phyloP scores from a whole-genome alignment of 2,113 vertebrate genomes.

The Lycocorax pyrrhopterus region DNA sequence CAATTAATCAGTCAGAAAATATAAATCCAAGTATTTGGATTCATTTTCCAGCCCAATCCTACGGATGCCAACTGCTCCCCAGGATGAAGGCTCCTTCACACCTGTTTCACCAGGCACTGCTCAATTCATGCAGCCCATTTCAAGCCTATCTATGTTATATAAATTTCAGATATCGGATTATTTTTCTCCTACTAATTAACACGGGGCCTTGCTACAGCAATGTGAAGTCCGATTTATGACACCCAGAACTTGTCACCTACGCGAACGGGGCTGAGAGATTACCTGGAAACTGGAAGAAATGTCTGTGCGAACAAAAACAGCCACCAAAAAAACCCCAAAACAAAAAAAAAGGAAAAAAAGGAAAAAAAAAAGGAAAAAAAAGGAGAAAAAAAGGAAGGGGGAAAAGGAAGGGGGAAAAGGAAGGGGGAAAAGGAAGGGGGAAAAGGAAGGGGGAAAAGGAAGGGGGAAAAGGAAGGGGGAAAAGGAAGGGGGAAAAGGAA shows the following conservation, averaged over 20 bases:
- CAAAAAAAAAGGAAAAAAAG: neutral
- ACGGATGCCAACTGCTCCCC: neutral
- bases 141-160: accelerated
- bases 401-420: too few relatives aligned
- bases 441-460: too few relatives aligned
- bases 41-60: neutral
- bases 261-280: neutral
- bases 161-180: neutral
- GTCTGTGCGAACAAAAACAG: neutral
- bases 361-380: neutral
- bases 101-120: neutral
- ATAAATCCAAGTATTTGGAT: neutral
- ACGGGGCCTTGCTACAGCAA: neutral
- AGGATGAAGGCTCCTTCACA: neutral
- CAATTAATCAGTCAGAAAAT: neutral
- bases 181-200: neutral
- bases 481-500: too few relatives aligned
- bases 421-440: too few relatives aligned
- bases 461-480: too few relatives aligned
- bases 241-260: accelerated
- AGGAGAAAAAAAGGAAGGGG: accelerated
- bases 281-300: neutral
- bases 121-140: neutral
- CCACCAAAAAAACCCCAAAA: too few relatives aligned
- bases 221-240: accelerated